phyloP scores from a whole-genome alignment of 2,888 invertebrate species.

The Phania funesta region DNA sequence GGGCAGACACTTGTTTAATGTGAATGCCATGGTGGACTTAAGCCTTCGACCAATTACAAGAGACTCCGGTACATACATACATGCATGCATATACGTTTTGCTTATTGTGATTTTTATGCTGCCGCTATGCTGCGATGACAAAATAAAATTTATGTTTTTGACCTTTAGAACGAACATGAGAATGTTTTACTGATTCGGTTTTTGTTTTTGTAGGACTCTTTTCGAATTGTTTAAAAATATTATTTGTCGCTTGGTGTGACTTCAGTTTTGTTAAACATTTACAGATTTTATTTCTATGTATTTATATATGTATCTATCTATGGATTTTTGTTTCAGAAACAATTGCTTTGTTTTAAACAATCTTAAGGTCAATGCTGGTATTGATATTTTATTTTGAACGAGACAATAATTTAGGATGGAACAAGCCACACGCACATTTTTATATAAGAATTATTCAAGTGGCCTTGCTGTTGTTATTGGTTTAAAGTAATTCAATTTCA shows the following conservation, averaged over 20 bases:
- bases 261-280: slow-evolving; percentile 26
- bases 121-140: slow-evolving; percentile 34
- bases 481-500: slow-evolving; percentile 6
- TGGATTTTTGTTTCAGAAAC: slow-evolving; percentile 3
- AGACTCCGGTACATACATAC: not conserved
- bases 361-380: slow-evolving; percentile 42
- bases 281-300: not conserved
- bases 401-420: slow-evolving; percentile 22
- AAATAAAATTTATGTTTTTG: slow-evolving; percentile 60
- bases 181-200: slow-evolving; percentile 16
- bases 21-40: no score
- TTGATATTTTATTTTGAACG: not conserved
- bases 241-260: slow-evolving; percentile 14
- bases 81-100: not conserved
- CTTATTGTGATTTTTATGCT: slow-evolving; percentile 7
- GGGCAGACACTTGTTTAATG: no score
- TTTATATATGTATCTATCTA: no score
- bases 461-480: slow-evolving; percentile 30
- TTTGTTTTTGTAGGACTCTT: slow-evolving; percentile 18
- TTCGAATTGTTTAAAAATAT: slow-evolving; percentile 19
- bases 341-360: slow-evolving; percentile 35
- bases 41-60: not conserved
- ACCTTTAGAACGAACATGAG: slow-evolving; percentile 60
- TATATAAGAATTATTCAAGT: not conserved
- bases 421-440: slow-evolving; percentile 49